Percentiles rank a stretch among this genome's conserved stretches.
phyloP scores from a whole-genome alignment of 2,797 vertebrate species.

The Tinamus major region DNA sequence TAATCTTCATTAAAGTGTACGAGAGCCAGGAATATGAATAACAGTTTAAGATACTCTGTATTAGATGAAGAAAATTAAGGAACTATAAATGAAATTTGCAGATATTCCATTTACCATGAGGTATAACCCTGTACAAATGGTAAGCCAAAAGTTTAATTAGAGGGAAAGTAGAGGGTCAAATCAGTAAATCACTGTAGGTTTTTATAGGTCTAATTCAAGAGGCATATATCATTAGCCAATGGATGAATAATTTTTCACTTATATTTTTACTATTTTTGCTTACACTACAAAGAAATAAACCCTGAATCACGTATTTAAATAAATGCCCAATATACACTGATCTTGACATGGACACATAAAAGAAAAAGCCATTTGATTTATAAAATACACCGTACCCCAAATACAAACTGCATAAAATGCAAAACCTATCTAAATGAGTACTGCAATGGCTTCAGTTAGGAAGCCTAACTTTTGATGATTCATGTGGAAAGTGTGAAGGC shows the following conservation, averaged over 20 bases:
- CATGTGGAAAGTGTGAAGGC: not conserved
- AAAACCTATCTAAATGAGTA: not conserved
- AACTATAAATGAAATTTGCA: not conserved
- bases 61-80: not conserved
- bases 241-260: not conserved
- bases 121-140: fast-evolving
- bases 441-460: not conserved
- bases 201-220: not conserved
- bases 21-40: not conserved
- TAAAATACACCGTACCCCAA: not conserved
- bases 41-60: not conserved
- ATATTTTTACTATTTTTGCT: not conserved
- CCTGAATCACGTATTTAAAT: not conserved
- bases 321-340: not conserved
- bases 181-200: not conserved
- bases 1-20: not conserved
- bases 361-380: not conserved
- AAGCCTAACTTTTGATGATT: not conserved
- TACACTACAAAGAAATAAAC: not conserved
- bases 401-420: not conserved
- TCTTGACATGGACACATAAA: not conserved
- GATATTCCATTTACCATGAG: not conserved
- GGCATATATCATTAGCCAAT: not conserved
- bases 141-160: not conserved
- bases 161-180: not conserved